phyloP scores from a whole-genome alignment of 2,113 vertebrate genomes.

The Tricholaema leucomelas region DNA sequence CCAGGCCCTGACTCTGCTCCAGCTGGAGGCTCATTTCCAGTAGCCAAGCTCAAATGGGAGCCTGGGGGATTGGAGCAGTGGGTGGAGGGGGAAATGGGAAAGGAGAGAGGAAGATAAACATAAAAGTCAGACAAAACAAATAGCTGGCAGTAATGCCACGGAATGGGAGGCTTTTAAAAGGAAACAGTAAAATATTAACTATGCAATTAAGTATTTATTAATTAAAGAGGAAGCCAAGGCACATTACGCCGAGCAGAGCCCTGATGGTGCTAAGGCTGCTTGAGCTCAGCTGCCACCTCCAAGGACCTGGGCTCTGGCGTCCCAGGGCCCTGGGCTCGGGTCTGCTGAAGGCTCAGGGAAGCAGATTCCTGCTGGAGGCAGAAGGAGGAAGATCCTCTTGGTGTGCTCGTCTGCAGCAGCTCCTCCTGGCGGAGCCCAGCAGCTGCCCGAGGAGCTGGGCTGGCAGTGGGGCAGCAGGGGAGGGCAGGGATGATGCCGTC shows the following conservation, averaged over 20 bases:
- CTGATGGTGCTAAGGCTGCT: not conserved
- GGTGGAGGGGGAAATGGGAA: not conserved
- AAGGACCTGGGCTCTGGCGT: not conserved
- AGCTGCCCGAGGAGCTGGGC: not conserved
- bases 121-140: slow-evolving; percentile 61
- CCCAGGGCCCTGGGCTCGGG: not conserved
- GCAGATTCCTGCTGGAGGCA: not conserved
- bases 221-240: slow-evolving; percentile 44
- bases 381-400: not conserved
- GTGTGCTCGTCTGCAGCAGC: accelerated
- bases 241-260: not conserved
- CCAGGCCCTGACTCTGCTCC: not conserved
- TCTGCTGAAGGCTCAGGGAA: accelerated
- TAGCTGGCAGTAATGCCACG: slow-evolving; percentile 44
- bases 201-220: slow-evolving; percentile 65
- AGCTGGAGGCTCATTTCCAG: not conserved
- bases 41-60: not conserved
- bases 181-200: slow-evolving; percentile 67
- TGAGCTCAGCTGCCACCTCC: not conserved
- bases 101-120: slow-evolving; percentile 45
- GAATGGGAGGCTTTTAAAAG: slow-evolving; percentile 42
- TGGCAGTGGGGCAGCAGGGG: not conserved
- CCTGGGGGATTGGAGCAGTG: not conserved
- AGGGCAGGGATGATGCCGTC: accelerated
- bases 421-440: not conserved